Conservation (phyloP, 2,888 invertebrate genomes). For the Merodon equestris region DNA sequence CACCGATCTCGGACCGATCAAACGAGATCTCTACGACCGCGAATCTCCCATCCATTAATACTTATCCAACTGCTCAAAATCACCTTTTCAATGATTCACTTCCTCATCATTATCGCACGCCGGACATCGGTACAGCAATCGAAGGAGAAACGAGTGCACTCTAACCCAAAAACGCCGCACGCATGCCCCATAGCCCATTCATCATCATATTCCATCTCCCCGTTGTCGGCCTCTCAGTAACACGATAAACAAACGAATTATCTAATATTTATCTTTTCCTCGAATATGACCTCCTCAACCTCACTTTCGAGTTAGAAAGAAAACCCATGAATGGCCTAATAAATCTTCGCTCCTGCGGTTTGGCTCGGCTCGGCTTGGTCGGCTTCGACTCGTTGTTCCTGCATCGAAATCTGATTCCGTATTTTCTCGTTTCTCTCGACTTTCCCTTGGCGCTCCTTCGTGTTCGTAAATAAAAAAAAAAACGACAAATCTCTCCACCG, state of each 20-base stretch:
- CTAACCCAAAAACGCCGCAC: constrained; percentile 48
- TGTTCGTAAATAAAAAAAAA: constrained; percentile 1
- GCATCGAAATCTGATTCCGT: constrained; percentile 55
- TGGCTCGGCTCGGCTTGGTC: no score
- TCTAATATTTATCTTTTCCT: constrained; percentile 68
- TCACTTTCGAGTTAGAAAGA: constrained; percentile 3
- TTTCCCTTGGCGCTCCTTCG: constrained; percentile 56
- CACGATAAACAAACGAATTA: constrained; percentile 66
- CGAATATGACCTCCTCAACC: constrained; percentile 63
- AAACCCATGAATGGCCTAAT: constrained; percentile 52
- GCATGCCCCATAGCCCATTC: constrained; percentile 57
- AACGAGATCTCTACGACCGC: no score
- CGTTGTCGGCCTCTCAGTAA: constrained; percentile 41
- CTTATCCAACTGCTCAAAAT: not conserved
- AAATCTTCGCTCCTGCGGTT: constrained; percentile 53
- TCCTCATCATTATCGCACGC: constrained; percentile 30
- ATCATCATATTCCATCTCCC: constrained; percentile 37
- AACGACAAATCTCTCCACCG: constrained; percentile 15
- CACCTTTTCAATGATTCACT: constrained; percentile 21
- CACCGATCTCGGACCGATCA: no score
- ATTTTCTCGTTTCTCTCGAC: constrained; percentile 34
- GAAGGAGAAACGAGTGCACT: not conserved
- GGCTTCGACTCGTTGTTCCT: constrained; percentile 19
- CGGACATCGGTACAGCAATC: constrained; percentile 9
- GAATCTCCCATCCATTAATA: no score